Percentiles rank a stretch among this genome's conserved stretches.
These are phyloP conservation scores for Rhogogaster chlorosoma DNA, from an alignment of 2,888 invertebrate species.

Conservation along the genomic window DNA sequence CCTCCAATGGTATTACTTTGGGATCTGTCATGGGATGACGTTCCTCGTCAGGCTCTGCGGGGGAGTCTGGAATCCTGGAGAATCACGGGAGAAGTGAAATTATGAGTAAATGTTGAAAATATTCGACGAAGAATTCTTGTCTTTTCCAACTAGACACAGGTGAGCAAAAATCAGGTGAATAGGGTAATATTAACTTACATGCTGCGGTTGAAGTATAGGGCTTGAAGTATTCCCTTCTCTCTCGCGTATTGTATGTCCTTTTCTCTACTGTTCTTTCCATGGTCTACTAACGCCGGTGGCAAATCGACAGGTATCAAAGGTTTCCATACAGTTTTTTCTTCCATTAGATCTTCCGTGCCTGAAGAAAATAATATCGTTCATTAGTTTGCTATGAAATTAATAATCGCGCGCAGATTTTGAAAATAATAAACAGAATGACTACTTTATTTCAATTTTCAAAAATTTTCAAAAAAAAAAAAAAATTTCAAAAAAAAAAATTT, in stretches of 20 bases:
- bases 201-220: constrained; percentile 89
- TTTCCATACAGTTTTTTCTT: constrained; percentile 89
- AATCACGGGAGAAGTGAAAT: not conserved
- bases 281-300: constrained; percentile 83
- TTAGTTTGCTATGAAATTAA: not conserved
- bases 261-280: constrained; percentile 91
- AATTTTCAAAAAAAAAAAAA: not conserved
- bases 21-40: constrained; percentile 88
- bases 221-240: constrained; percentile 91
- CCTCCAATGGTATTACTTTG: constrained; percentile 92
- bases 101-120: not conserved
- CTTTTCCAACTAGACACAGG: not conserved
- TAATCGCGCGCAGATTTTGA: not conserved
- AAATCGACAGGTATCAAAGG: constrained; percentile 85
- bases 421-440: not conserved
- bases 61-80: constrained; percentile 88
- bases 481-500: not conserved
- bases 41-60: constrained; percentile 93
- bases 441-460: not conserved
- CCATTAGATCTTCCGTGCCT: constrained; percentile 87
- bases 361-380: constrained; percentile 10
- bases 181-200: constrained; percentile 78
- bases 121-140: constrained; percentile 39
- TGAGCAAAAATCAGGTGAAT: constrained; percentile 45
- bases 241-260: constrained; percentile 92